These are phyloP conservation scores for Kryptolebias marmoratus DNA, from an alignment of 2,113 vertebrate genomes.

Conservation along the genomic window DNA sequence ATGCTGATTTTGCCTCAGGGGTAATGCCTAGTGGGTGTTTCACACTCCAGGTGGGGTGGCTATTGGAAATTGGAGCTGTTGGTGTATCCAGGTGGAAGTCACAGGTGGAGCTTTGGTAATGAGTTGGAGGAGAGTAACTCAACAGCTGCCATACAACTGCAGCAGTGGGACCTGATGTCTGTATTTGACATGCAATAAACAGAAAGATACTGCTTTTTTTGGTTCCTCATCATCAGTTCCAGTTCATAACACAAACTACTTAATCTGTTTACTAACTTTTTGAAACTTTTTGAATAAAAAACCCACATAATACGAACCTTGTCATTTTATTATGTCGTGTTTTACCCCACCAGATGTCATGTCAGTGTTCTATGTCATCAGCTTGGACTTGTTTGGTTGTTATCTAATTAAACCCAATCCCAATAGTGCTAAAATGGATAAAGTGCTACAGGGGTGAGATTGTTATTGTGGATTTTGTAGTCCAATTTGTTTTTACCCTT, in stretches of 20 bases:
- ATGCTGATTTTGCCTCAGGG: constrained; percentile 36
- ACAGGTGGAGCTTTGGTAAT: constrained; percentile 74
- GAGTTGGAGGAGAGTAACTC: constrained; percentile 63
- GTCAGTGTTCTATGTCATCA: not conserved
- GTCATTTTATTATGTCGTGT: not conserved
- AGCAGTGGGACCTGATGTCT: constrained; percentile 57
- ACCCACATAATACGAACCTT: not conserved
- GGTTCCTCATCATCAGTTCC: not conserved
- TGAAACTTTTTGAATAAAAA: not conserved
- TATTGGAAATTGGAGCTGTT: constrained; percentile 60
- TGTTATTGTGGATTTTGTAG: constrained; percentile 14
- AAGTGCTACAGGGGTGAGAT: not conserved
- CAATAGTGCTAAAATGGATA: not conserved
- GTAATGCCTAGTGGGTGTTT: constrained; percentile 44
- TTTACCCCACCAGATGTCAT: not conserved
- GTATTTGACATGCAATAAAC: constrained; percentile 40
- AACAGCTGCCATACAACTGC: constrained; percentile 67
- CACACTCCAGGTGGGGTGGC: constrained; percentile 57
- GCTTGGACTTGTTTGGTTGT: constrained; percentile 9
- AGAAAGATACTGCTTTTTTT: not conserved
- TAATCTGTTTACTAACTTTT: not conserved
- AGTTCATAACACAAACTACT: constrained; percentile 5
- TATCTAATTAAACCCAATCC: not conserved
- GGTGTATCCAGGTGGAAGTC: constrained; percentile 71
- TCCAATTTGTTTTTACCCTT: not conserved